Base-by-base conservation (phyloP, 2,888 invertebrate species). In the Dinocampus coccinellae region DNA sequence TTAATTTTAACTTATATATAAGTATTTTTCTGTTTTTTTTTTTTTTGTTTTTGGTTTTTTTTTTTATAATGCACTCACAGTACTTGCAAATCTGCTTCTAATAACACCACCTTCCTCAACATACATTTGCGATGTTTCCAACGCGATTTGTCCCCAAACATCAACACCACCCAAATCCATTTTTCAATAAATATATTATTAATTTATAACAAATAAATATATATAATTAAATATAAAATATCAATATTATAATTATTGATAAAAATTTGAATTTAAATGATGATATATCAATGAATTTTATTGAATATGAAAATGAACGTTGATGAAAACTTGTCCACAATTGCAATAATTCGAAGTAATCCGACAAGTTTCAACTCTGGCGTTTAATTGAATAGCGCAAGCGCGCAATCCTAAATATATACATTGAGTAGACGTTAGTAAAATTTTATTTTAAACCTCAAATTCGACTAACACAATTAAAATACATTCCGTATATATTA, bases 61-160 rank as follows among this genome's bases (percentile, higher is more conserved):
- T 24, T 69, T n/a, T 16, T 1, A 3, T 16, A 62, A 62, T 39
- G 63, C 52, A 85, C 89, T 90, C 93, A 96, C 96, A 92, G 95
- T 96, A 88, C 91, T 92, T 72, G 94, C 94, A 86, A 95, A 95
- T 75, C 94, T 95, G 87, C 95, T 95, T 84, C 93, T 92, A 80
- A 93, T 89, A 80, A 91, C 90, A 72, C 94, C 94, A 75, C 93
- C 94, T 88, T 95, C 95, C 52, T 92, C 92, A 78, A 95, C 90
- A 88, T 95, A 95, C 77, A 95, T 94, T 89, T 95, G 95, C 80
- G 94, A 93, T 68, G 95, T 94, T 88, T 96, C 96, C 73, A 96
- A 90, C 74, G 96, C 95, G 82, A 96, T 89, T 88, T 96, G 96
- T 63, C 95, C 95, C 95, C 96, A 95, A 83, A 96, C 93, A 90